These are phyloP conservation scores for Corythornis vintsioides DNA, from an alignment of 2,113 vertebrate genomes.

Conservation along the genomic window DNA sequence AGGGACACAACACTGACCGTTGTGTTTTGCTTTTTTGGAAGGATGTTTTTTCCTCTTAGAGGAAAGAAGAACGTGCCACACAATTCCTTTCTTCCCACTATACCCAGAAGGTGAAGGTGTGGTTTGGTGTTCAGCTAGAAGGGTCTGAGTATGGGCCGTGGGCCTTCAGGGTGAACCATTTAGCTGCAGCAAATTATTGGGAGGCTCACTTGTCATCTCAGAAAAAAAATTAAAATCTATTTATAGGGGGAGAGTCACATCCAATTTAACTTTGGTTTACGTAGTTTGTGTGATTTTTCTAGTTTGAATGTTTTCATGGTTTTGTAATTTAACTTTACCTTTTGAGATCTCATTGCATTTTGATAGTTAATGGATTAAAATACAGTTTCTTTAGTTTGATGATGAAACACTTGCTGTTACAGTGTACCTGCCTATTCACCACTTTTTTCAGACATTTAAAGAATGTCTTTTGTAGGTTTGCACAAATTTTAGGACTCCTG, in stretches of 20 bases:
- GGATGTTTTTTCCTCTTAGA: neutral
- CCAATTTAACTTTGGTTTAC: neutral
- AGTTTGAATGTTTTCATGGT: neutral
- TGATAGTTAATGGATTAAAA: neutral
- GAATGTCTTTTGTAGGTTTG: neutral
- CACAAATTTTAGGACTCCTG: neutral
- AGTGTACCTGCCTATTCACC: neutral
- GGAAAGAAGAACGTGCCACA: neutral
- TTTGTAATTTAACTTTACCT: neutral
- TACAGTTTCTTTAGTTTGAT: neutral
- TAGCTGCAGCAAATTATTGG: neutral
- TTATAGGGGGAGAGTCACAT: accelerated
- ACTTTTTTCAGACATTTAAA: neutral
- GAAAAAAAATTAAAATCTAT: neutral
- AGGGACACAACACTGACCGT: neutral
- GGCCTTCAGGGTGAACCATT: neutral
- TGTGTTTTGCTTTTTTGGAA: neutral
- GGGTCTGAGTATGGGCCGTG: neutral
- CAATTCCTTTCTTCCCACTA: neutral
- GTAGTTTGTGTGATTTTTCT: neutral
- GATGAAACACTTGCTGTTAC: neutral
- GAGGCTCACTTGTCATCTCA: accelerated
- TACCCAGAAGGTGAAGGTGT: neutral
- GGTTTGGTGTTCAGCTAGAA: neutral
- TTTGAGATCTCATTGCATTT: neutral